Evolutionary conservation across 2,888 invertebrate species (phyloP).

Genomic region (Drosophila mercatorum): DNA sequence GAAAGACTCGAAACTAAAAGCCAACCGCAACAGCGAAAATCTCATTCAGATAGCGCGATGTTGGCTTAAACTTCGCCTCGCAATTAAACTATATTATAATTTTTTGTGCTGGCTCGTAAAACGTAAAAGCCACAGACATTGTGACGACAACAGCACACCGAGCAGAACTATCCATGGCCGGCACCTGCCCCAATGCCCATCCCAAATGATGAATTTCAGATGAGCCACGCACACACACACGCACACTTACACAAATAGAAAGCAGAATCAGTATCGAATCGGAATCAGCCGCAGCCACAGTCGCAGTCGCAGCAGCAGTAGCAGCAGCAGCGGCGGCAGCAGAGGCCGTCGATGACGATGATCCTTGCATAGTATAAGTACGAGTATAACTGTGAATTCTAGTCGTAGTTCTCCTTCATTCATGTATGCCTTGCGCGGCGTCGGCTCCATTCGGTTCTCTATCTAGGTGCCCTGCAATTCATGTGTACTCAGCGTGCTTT

Average conservation of each 20-base stretch:
- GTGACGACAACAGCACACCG: slow-evolving; percentile 67
- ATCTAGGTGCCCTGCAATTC: slow-evolving; percentile 56
- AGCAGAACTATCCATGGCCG: slow-evolving; percentile 16
- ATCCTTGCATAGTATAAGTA: slow-evolving; percentile 61
- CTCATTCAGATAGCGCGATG: slow-evolving; percentile 23
- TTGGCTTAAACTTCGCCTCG: slow-evolving; percentile 38
- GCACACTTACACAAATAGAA: background rate
- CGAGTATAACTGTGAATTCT: slow-evolving; percentile 35
- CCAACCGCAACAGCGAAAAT: background rate
- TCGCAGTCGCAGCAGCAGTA: background rate
- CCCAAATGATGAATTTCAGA: slow-evolving; percentile 32
- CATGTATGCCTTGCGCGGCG: slow-evolving; percentile 46
- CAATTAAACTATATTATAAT: slow-evolving; percentile 45
- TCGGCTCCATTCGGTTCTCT: slow-evolving; percentile 21
- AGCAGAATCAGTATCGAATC: slow-evolving; percentile 18
- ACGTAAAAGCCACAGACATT: slow-evolving; percentile 70
- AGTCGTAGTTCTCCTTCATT: slow-evolving; percentile 72
- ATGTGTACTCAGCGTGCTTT: slow-evolving; percentile 41
- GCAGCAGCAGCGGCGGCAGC: slow-evolving; percentile 4
- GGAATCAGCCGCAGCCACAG: slow-evolving; percentile 2
- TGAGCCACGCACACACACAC: slow-evolving; percentile 15
- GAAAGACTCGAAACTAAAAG: background rate
- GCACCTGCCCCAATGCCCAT: slow-evolving; percentile 25
- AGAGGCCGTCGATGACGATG: slow-evolving; percentile 62
- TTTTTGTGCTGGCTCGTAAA: slow-evolving; percentile 59